Percentiles rank a stretch among this genome's conserved stretches.
Conservation (phyloP, 37 sponge, comb jelly and placozoan genomes). For the Crambe crambe region DNA sequence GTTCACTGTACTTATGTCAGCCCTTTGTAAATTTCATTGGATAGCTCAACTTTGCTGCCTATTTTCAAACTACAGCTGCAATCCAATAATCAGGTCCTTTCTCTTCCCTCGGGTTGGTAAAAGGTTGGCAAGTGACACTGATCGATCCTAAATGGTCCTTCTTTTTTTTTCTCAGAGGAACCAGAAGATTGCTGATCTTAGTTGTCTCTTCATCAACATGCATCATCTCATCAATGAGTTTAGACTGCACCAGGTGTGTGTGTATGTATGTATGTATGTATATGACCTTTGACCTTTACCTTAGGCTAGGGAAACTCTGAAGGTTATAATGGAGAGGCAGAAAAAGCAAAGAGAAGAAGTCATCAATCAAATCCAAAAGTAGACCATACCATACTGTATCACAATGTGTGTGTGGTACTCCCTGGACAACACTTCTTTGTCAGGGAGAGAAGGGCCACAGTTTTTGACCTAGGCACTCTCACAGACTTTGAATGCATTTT, state of each 20-base stretch:
- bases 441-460: background rate
- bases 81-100: too few relatives aligned
- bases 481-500: too few relatives aligned
- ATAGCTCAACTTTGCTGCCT: too few relatives aligned
- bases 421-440: background rate
- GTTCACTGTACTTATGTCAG: too few relatives aligned
- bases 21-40: too few relatives aligned
- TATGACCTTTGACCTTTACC: too few relatives aligned
- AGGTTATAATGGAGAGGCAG: conserved; percentile 87
- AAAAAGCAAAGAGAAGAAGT: conserved; percentile 81
- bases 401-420: background rate
- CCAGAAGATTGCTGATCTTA: conserved; percentile 74
- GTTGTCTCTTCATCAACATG: conserved; percentile 90
- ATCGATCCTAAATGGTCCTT: background rate
- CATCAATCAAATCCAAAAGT: conserved; percentile 62
- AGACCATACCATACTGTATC: background rate
- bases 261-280: too few relatives aligned
- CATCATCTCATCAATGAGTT: conserved; percentile 95
- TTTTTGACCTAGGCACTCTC: too few relatives aligned
- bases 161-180: conserved; percentile 44
- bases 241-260: conserved; percentile 84
- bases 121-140: background rate
- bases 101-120: too few relatives aligned
- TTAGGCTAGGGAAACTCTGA: conserved; percentile 87
- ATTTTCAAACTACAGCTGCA: too few relatives aligned